A percentile compares a stretch with the other conserved stretches of the same genome.
Conservation (phyloP, 2,113 vertebrate species). For the Dendropsophus ebraccatus region DNA sequence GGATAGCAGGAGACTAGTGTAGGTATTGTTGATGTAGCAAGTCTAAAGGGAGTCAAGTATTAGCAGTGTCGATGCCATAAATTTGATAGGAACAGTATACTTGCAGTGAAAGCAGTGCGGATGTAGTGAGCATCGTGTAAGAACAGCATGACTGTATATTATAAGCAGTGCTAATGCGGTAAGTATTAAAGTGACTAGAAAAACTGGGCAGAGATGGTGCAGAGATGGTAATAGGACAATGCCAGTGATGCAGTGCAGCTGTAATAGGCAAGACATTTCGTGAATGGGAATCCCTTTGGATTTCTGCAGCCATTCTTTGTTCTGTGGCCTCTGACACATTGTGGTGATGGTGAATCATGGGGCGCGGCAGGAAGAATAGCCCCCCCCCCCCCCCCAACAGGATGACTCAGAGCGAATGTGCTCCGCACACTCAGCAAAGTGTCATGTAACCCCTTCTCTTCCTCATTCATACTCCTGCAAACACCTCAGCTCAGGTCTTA, state of each 20-base stretch:
- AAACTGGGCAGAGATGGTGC: neutral
- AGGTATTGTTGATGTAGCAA: too few relatives aligned
- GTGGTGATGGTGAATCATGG: conserved; percentile 49
- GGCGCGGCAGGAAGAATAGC: conserved; percentile 53
- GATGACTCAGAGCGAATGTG: conserved; percentile 53
- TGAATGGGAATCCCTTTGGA: conserved; percentile 38
- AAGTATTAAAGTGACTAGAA: neutral
- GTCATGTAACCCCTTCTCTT: conserved; percentile 43
- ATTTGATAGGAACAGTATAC: neutral
- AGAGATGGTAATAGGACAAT: neutral
- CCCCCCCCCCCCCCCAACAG: conserved; percentile 37
- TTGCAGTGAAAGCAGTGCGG: neutral
- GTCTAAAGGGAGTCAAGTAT: too few relatives aligned
- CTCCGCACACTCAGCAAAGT: conserved; percentile 42
- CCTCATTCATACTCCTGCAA: neutral
- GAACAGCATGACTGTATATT: neutral
- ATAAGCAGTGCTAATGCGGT: neutral
- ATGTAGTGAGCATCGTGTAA: neutral
- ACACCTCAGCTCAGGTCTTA: neutral
- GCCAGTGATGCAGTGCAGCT: neutral
- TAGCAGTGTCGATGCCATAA: neutral
- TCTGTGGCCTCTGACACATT: conserved; percentile 54
- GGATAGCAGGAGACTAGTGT: neutral
- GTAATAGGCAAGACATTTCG: neutral
- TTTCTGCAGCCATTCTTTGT: conserved; percentile 40